Percentiles rank a stretch among this genome's conserved stretches.
Evolutionary conservation across 53 echinoderm and acorn worm species (phyloP).

Genomic region (Henricia sp.): DNA sequence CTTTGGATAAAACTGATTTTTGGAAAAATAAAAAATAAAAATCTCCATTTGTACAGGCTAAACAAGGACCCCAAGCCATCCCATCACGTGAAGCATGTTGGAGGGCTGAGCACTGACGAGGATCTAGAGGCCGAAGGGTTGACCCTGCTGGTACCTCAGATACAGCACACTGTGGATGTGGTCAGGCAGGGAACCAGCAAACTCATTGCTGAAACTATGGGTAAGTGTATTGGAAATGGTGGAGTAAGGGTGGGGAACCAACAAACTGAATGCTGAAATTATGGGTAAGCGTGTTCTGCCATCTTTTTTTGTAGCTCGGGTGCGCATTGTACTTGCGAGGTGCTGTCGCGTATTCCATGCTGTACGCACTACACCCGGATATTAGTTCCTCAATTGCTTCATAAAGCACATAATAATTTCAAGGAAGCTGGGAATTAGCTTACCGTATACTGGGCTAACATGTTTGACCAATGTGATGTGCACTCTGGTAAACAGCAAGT

Average conservation of each 20-base stretch:
- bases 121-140: conserved; percentile 97
- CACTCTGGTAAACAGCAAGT: too few species aligned
- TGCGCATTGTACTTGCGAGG: background rate
- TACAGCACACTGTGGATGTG: conserved; percentile 87
- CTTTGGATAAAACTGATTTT: background rate
- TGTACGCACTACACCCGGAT: too few species aligned
- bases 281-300: background rate
- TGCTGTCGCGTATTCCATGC: background rate
- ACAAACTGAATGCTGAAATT: background rate
- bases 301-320: background rate
- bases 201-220: conserved; percentile 69
- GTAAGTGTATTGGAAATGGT: conserved; percentile 22
- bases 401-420: too few species aligned
- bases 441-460: too few species aligned
- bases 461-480: too few species aligned
- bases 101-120: conserved; percentile 69
- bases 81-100: conserved; percentile 43
- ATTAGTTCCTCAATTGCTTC: too few species aligned
- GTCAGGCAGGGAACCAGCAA: conserved; percentile 78
- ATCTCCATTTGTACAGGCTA: conserved; percentile 45
- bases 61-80: conserved; percentile 75
- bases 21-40: background rate
- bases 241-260: too few species aligned
- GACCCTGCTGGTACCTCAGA: conserved; percentile 93
- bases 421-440: too few species aligned